Evolutionary conservation across 2,113 vertebrate genomes (phyloP), one percentile per base, ranked within the genome.

Genomic region (Anolis carolinensis): DNA sequence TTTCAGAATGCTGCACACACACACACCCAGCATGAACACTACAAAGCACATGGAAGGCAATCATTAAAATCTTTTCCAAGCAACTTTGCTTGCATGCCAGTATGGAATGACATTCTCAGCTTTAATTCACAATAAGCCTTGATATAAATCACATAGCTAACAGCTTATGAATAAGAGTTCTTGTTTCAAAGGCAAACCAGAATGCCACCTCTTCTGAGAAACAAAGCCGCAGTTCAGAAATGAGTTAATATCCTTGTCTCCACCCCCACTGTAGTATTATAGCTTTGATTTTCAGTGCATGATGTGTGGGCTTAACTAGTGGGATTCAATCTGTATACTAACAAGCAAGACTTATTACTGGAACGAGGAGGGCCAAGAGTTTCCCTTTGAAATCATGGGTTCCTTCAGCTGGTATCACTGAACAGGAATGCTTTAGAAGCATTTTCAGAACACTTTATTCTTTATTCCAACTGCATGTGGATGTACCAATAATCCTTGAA

Each of bases 301-400:
- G 76, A 89, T 94, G 90, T 89, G 93, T 94, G 94, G 93, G 93
- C 92, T 94, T 93, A 90, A 93, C 85, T 90, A 90, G 91, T 88
- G 84, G 89, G 82, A 86, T 91, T 89, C 73, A 91, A 89, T 83
- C 92, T 87, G 91, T 92, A 95, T 87, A 93, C 91, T 95, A 91
- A 91, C 62, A 89, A 92, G 86, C 36, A 92, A 93, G 92, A 92
- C 90, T 94, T 94, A 94, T 82, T 81, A 86, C 82, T 88, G 81
- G 84, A 77, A 89, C 32, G 16, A 52, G 75, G 81, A 82, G 79
- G 59, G 39, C 16, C 65, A 63, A 32, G 52, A 52, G 34, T 20
- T 3, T 52, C 27, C 83, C 93, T 94, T 95, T 95, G 93, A 95
- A 95, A 89, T 68, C 6, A 89, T 77, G 91, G 89, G 92, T 86